Conservation (phyloP, 2,797 vertebrate species). For the Bufotes viridis region DNA sequence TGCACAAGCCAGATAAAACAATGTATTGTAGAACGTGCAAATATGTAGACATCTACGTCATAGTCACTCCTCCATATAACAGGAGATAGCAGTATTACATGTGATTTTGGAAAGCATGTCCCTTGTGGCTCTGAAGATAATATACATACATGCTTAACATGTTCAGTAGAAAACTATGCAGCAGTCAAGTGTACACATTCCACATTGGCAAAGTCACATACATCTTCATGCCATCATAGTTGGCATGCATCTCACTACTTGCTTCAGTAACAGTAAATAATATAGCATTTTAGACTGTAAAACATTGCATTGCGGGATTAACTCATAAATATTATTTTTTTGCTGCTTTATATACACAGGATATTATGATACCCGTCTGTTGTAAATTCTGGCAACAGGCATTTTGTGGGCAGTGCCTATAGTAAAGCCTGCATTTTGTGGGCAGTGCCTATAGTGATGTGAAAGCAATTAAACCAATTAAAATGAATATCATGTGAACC, state of each 20-base stretch:
- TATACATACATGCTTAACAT: background rate
- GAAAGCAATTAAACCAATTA: background rate
- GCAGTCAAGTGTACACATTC: background rate
- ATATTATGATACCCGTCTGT: background rate
- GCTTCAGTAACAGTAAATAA: background rate
- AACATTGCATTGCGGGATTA: background rate
- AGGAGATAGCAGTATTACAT: conserved; percentile 44
- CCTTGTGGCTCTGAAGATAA: background rate
- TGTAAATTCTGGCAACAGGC: no score
- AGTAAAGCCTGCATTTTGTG: background rate
- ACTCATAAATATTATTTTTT: background rate
- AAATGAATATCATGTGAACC: background rate
- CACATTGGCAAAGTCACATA: background rate
- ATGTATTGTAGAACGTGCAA: background rate
- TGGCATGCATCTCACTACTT: conserved; percentile 38
- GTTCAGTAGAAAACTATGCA: conserved; percentile 12
- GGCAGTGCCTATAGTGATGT: background rate
- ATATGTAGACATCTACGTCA: background rate
- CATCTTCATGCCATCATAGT: conserved; percentile 8
- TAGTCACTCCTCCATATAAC: background rate
- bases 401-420: background rate
- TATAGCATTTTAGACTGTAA: conserved; percentile 43
- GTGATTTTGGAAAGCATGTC: conserved; percentile 22
- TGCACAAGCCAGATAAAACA: background rate
- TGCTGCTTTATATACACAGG: background rate